Evolutionary conservation across 2,797 vertebrate genomes (phyloP), one percentile per base, ranked within the genome.

Genomic region (Dendrocincla tyrannina): DNA sequence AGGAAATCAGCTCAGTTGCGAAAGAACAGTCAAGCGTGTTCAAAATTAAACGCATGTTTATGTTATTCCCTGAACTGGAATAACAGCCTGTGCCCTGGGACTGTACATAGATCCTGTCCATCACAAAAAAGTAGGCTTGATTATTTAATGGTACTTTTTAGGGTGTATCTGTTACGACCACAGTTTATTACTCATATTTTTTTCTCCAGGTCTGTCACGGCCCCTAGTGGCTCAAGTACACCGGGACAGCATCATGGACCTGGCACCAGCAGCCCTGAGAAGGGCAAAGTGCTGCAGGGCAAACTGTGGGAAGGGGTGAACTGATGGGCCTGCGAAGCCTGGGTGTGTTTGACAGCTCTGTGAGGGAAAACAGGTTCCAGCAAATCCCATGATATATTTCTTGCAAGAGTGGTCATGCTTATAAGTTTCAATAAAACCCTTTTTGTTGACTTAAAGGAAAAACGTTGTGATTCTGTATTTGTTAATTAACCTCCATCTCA

Each of bases 171-270:
- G 13, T 18, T 69, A 30, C 0, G 41, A 69, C 37, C 24, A 32
- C 30, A 15, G 47, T 28, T 85, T 25, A 52, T 41, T 18, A 50
- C 13, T 82, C 2, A 32, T 64, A 82, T 88, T 58, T 33, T 55
- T 88, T 92, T 83, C 59, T 41, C 28, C 39, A 78, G 88, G 88
- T 75, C 81, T 88, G 49, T 84, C 84, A 83, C 82, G 88, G 66
- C 95, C 95, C 59, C 92, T 89, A 95, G 93, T 88, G 95, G 95
- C 92, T 76, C 72, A 44, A 52, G 58, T 56, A 19, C 17, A 59
- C 64, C 28, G n/a, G 12, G 62, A 69, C 69, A 63, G 5, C 62
- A 32, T 2, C 3, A 5, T 5, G 77, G 28, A 28, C 33, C 39
- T 3, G 17, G 44, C n/a, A 22, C 28, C 41, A 18, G 20, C 55